Conservation (phyloP, 2,113 vertebrate genomes). For the Condylura cristata region DNA sequence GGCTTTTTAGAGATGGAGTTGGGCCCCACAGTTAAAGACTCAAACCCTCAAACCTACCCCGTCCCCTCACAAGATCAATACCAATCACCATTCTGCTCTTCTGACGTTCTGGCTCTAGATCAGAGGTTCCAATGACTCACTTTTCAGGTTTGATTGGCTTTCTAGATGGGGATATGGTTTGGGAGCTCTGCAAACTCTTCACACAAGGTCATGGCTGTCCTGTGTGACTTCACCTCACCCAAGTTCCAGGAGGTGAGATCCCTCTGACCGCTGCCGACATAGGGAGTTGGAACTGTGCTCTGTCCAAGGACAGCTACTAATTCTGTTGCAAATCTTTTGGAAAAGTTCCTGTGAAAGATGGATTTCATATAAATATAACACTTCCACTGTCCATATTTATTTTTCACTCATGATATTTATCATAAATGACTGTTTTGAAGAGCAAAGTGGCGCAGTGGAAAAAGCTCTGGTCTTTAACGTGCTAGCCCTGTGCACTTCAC, state of each 20-base stretch:
- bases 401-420: not conserved
- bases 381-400: not conserved
- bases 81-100: not conserved
- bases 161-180: constrained; percentile 42
- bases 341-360: not conserved
- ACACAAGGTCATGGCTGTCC: constrained; percentile 7
- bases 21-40: not conserved
- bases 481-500: not conserved
- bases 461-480: not conserved
- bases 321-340: constrained; percentile 48
- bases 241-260: constrained; percentile 64
- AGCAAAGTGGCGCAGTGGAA: not conserved
- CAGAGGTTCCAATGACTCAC: not conserved
- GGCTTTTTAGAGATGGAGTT: not conserved
- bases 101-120: too few relatives aligned
- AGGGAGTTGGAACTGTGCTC: constrained; percentile 45
- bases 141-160: not conserved
- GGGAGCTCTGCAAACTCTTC: constrained; percentile 67
- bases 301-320: constrained; percentile 22
- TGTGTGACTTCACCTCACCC: constrained; percentile 66
- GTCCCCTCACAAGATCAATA: too few relatives aligned
- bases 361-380: not conserved
- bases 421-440: not conserved
- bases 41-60: too few relatives aligned
- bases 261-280: constrained; percentile 68